Base-by-base conservation (phyloP, 1,140 invertebrate species). In the Drosophila arizonae region DNA sequence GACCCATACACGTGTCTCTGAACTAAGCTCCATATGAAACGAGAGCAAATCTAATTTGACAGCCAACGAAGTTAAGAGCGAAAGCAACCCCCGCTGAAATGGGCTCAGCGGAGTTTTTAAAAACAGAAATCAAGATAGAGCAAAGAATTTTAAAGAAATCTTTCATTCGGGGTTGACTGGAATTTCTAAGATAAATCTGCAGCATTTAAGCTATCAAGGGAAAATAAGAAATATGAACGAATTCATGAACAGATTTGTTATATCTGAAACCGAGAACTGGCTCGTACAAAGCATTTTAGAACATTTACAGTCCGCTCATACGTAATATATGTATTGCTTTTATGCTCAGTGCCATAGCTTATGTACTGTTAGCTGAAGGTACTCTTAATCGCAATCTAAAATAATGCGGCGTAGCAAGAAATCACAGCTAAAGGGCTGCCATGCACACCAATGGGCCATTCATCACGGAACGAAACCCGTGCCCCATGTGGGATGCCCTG, bases 381-480 rank as follows among this genome's bases (percentile, higher is more conserved):
- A 11, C 36, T 13, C 43, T 17, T 21, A 6, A 62, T n/a, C 39
- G 28, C 65, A 71, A 43, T 64, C 33, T 64, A 67, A 71, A 70
- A 71, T 77, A 65, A 78, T 78, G 72, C 50, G 54, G 56, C 50
- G 51, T 60, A 52, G 65, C 65, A 60, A 70, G 67, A 81, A 85
- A 85, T 85, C 81, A 87, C 65, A 69, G 67, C 75, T 63, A 69
- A 82, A 72, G 77, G 79, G 79, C 65, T 84, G 74, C 77, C 56
- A 61, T 55, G n/a, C 43, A 72, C 46, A 69, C 66, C 72, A 84
- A 62, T 79, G 72, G 70, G 60, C 76, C 80, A 84, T 84, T 84
- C 80, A 84, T 84, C 80, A 84, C 67, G 41, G 63, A 51, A 50
- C 39, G 51, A 72, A 87, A 81, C 60, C 57, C 26, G 43, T 24